Percentiles rank a stretch among this genome's conserved stretches.
These are phyloP conservation scores for Lochmaea crataegi DNA, from an alignment of 2,888 invertebrate species.

Conservation along the genomic window DNA sequence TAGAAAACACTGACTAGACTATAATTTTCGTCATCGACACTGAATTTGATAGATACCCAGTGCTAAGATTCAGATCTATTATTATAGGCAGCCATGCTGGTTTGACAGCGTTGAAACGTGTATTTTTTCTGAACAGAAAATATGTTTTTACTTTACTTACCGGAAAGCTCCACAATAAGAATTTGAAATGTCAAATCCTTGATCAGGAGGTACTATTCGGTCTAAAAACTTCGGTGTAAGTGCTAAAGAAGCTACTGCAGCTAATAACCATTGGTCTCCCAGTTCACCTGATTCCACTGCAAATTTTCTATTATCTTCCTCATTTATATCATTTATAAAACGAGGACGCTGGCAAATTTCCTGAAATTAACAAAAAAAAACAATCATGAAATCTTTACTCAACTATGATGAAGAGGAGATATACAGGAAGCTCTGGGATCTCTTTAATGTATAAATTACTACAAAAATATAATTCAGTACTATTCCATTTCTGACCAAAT, in stretches of 20 bases:
- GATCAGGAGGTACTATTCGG: slow-evolving; percentile 74
- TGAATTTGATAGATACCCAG: too few species aligned
- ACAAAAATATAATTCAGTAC: too few species aligned
- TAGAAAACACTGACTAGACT: too few species aligned
- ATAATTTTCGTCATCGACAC: too few species aligned
- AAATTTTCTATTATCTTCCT: slow-evolving; percentile 60
- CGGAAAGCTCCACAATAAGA: slow-evolving; percentile 76
- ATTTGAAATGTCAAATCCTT: slow-evolving; percentile 70
- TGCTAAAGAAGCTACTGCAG: slow-evolving; percentile 75
- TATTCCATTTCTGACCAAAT: too few species aligned
- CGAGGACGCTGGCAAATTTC: slow-evolving; percentile 76
- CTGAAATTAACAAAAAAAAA: slow-evolving; percentile 59
- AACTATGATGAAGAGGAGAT: too few species aligned
- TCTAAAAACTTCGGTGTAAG: slow-evolving; percentile 76
- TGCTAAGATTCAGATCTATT: too few species aligned
- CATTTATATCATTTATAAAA: slow-evolving; percentile 66
- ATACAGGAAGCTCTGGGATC: too few species aligned
- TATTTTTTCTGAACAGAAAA: not conserved
- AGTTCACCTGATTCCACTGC: slow-evolving; percentile 71
- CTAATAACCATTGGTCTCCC: slow-evolving; percentile 72
- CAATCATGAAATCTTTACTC: too few species aligned
- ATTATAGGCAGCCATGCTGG: too few species aligned
- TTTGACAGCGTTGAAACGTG: not conserved
- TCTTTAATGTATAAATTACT: too few species aligned
- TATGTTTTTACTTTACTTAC: slow-evolving; percentile 61